Base-by-base conservation (phyloP, 30 jellyfish, hydroid and myxozoan genomes). In the Hydra vulgaris region DNA sequence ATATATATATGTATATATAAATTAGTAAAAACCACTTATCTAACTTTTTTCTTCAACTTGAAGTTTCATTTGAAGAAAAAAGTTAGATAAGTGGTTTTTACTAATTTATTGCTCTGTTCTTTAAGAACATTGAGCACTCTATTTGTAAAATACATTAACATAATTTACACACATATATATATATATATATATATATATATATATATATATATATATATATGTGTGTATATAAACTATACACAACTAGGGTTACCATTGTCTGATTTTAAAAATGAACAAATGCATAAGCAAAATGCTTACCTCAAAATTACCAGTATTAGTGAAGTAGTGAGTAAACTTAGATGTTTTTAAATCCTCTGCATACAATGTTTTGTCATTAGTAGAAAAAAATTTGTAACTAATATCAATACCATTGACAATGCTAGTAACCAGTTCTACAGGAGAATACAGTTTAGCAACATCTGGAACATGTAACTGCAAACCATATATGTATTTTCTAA, bases 401-500 rank as follows among this genome's bases (percentile, higher is more conserved):
- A 69, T 81, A 73, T 69, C 83, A 17, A 8, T 26, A 1, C 89
- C 89, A 26, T 81, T 72, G 23, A 25, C 22, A 19, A 81, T 19
- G 55, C 53, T 66, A 0, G 80, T 87, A 7, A 21, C 27, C 19
- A 81, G 1, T 24, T 73, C 7, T 15, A 61, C 77, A 8, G 27
- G 74, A 52, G 20, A 3, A 61, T 78, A 78, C 21, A 78, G 26
- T 54, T 23, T 23, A 0, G 66, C 27, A 17, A 24, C 54, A 1
- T 21, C 68, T 17, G 61, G 78, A 22, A 23, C 53, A 15, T 20
- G 81, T 17, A 78, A 27, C 56, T 54, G 74, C 67, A 94, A 26
- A 21, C 96, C 96, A 56, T 79, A 80, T 67, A 94, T 94, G 54
- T 96, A 83, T 55, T 88, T 69, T 68, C 89, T 84, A 76, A 84